Percentiles rank a stretch among this genome's conserved stretches.
Evolutionary conservation across 1,140 invertebrate species (phyloP).

Genomic region (Olivierus martensii): DNA sequence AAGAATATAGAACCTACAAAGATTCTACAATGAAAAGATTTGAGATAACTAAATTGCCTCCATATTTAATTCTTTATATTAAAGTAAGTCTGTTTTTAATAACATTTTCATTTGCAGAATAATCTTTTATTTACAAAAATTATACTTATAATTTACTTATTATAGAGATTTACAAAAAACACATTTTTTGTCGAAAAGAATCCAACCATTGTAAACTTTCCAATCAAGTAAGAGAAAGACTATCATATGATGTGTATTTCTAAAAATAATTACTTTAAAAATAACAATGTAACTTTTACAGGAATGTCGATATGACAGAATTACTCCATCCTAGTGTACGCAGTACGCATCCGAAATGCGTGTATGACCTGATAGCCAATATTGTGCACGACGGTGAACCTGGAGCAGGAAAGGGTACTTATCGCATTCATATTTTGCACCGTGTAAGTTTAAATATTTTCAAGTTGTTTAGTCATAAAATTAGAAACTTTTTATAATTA

Average conservation of each 20-base stretch:
- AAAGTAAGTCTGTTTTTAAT: no score
- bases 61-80: constrained; percentile 92
- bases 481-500: background rate
- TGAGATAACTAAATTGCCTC: constrained; percentile 85
- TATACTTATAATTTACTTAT: constrained; percentile 21
- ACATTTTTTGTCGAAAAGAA: constrained; percentile 99
- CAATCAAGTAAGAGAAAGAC: constrained; percentile 94
- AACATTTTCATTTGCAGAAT: no score
- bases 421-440: constrained; percentile 89
- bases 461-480: background rate
- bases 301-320: constrained; percentile 95
- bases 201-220: constrained; percentile 99
- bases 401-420: constrained; percentile 66
- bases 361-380: constrained; percentile 94
- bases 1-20: constrained; percentile 99
- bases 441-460: constrained; percentile 45
- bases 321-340: constrained; percentile 74
- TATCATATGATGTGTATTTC: background rate
- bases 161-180: constrained; percentile 90
- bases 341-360: constrained; percentile 59
- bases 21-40: constrained; percentile 96
- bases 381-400: constrained; percentile 97
- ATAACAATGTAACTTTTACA: constrained; percentile 32
- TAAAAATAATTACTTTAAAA: background rate
- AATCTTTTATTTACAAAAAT: constrained; percentile 7